These are phyloP conservation scores for Pseudococcus viburni DNA, from an alignment of 2,888 invertebrate genomes.

Conservation along the genomic window DNA sequence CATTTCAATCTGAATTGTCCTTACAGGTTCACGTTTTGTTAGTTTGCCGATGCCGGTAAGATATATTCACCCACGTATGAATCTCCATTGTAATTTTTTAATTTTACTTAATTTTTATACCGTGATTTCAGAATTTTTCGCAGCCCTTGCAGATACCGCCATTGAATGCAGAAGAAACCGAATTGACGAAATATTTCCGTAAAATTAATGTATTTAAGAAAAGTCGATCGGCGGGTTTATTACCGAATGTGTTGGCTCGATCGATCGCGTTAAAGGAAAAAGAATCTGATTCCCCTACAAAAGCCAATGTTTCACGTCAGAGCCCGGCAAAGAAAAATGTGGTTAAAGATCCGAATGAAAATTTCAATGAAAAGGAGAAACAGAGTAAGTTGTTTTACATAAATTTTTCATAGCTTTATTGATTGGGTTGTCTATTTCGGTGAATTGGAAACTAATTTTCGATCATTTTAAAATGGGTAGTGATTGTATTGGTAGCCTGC, in stretches of 20 bases:
- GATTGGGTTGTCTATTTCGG: no score
- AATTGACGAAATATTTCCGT: conserved; percentile 31
- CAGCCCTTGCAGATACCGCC: not conserved
- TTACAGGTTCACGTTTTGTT: conserved; percentile 12
- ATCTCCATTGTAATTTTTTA: not conserved
- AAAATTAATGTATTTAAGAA: conserved; percentile 37
- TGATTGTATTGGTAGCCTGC: no score
- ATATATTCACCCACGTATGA: not conserved
- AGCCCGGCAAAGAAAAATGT: not conserved
- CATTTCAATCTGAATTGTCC: not conserved
- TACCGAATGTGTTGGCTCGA: not conserved
- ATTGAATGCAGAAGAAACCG: conserved; percentile 39
- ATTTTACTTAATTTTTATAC: not conserved
- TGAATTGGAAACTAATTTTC: no score
- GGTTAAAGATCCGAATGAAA: not conserved
- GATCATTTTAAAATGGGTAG: no score
- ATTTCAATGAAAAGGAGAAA: not conserved
- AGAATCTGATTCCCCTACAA: not conserved
- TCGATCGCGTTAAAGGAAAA: not conserved
- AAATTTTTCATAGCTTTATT: not conserved
- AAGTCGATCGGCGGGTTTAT: not conserved
- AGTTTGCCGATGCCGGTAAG: conserved; percentile 30
- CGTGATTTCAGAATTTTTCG: not conserved
- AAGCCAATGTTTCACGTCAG: not conserved
- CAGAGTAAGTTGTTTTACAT: not conserved